Base-by-base conservation (phyloP, 2,888 invertebrate genomes). In the Acheta domesticus region DNA sequence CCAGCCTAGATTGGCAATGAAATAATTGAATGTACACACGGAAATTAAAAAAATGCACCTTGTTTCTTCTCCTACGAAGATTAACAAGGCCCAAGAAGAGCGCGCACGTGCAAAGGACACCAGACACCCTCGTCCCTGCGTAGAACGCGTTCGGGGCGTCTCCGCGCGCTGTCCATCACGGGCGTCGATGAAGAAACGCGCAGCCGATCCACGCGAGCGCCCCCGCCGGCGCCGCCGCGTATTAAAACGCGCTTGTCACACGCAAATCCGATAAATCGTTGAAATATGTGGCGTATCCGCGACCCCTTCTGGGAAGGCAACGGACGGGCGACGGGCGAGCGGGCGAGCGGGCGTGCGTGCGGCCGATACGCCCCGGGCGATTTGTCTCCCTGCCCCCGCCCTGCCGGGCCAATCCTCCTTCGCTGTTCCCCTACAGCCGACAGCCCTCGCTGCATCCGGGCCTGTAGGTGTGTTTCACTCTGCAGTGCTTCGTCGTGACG, bases 221-320 rank as follows among this genome's bases (percentile, higher is more conserved):
- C 36, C 62, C 16, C 14, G n/a, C n/a, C 62, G 62, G 16, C 62
- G 11, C 62, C 5, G 3, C n/a, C 14, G 62, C 62, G n/a, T 62
- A 62, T 62, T 62, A 62, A 62, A 19, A n/a, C n/a, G 16, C n/a
- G 62, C 62, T n/a, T 62, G 62, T 62, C 62, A n/a, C 62, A 62
- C 62, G 62, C 62, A 62, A 62, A 62, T 62, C 62, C 62, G 62
- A 62, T 62, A 62, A 62, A 62, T 62, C 62, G n/a, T 62, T 19
- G 62, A 62, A 14, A n/a, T 62, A 62, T n/a, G 62, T 62, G 62
- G n/a, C 62, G 36, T 36, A 36, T 36, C 36, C 36, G 62, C 62
- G 62, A 14, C 62, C 16, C 62, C 62, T 14, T 16, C 62, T 62
- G 62, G 14, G 62, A 36, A 36, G 62, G 62, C 11, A 62, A 16